Conservation (phyloP, 1,140 invertebrate genomes). For the Drosophila albomicans region DNA sequence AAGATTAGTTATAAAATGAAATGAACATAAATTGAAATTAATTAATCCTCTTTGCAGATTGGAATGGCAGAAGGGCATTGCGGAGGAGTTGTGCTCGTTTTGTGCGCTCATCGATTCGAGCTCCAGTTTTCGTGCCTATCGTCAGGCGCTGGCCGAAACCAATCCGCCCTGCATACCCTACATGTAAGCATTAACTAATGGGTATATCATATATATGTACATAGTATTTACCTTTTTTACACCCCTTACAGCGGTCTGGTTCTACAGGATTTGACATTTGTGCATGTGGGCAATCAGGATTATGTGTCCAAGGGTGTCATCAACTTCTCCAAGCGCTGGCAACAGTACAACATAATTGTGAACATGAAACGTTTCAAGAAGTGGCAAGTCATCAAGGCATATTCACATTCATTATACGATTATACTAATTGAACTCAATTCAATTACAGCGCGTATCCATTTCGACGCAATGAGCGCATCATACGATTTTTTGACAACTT, state of each 20-base stretch:
- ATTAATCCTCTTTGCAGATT: slow-evolving; percentile 86
- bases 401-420: neutral
- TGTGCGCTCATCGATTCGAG: slow-evolving; percentile 98
- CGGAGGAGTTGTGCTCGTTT: slow-evolving; percentile 97
- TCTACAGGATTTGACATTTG: slow-evolving; percentile 99
- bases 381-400: slow-evolving; percentile 88
- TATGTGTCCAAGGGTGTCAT: slow-evolving; percentile 94
- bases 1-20: slow-evolving; percentile 1
- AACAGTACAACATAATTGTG: slow-evolving; percentile 98
- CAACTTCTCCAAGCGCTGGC: slow-evolving; percentile 99
- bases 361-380: slow-evolving; percentile 99
- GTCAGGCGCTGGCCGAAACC: slow-evolving; percentile 96
- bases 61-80: slow-evolving; percentile 97
- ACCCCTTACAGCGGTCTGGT: slow-evolving; percentile 93
- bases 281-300: slow-evolving; percentile 98
- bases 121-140: slow-evolving; percentile 97
- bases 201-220: neutral
- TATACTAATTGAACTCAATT: neutral
- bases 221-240: neutral
- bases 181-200: slow-evolving; percentile 89
- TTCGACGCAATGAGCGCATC: slow-evolving; percentile 96
- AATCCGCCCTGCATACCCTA: slow-evolving; percentile 99
- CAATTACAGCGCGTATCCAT: slow-evolving; percentile 89
- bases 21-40: too few species aligned
- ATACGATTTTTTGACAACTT: slow-evolving; percentile 98